These are phyloP conservation scores for Eupithecia dodoneata DNA, from an alignment of 2,888 invertebrate species.

Conservation along the genomic window DNA sequence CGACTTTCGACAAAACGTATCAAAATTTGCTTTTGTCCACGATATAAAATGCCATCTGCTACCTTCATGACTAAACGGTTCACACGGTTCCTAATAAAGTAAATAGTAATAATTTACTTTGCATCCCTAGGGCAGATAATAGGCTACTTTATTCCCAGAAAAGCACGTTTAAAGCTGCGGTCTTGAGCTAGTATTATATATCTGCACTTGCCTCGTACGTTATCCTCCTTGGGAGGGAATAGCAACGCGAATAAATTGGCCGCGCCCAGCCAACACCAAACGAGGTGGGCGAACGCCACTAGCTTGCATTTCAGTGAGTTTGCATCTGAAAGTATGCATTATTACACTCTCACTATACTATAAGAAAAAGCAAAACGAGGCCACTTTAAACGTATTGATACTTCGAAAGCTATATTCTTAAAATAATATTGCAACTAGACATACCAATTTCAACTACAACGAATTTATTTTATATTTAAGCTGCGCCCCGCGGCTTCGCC, in stretches of 20 bases:
- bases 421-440: too few species aligned
- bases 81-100: not conserved
- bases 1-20: conserved; percentile 2
- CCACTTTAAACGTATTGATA: not conserved
- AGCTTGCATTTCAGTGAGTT: conserved; percentile 7
- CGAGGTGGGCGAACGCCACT: not conserved
- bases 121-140: not conserved
- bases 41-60: not conserved
- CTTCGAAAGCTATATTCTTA: not conserved
- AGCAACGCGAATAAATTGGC: conserved; percentile 4
- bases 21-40: not conserved
- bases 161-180: not conserved
- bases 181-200: not conserved
- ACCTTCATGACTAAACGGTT: not conserved
- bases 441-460: too few species aligned
- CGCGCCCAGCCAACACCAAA: conserved; percentile 17
- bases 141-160: not conserved
- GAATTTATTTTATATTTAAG: too few species aligned
- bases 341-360: conserved; percentile 4
- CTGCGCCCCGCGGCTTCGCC: too few species aligned
- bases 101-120: not conserved
- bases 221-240: conserved; percentile 16
- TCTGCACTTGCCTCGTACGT: conserved; percentile 11
- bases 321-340: conserved; percentile 27
- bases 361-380: not conserved